Evolutionary conservation across 2,888 invertebrate species (phyloP), one percentile per base, ranked within the genome.

Genomic region (Bimastos eiseni): DNA sequence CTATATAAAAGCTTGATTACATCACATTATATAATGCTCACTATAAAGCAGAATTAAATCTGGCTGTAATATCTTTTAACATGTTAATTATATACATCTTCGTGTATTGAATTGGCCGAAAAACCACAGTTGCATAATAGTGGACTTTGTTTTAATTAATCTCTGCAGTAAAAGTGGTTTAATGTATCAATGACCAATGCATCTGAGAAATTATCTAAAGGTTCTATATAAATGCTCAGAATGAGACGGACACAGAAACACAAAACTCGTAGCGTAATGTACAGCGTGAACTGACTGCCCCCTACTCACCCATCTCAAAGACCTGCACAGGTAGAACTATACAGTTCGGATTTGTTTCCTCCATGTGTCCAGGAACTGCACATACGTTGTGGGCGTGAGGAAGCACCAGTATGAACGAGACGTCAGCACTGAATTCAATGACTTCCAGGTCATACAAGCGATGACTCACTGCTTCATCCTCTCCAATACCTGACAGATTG

Each of bases 341-440:
- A 90, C 98, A 96, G 94, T 98, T 98, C 13, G 97, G 97, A 0
- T 97, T 96, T 0, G 98, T 96, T 90, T 97, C 97, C 94, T 98
- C 98, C 90, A 97, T 96, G 93, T 94, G 98, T 97, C 41, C 98
- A 97, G 93, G 94, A n/a, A 94, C 93, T 0, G 97, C 97, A 94
- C 99, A 99, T 0, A 98, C 98, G 90, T 97, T 97, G 94, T 98
- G 98, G 0, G 97, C 97, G 0, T 98, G 97, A 0, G 99, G 99
- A 93, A 98, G 97, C 89, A 99, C 96, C 94, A 99, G 97, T 8
- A 99, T 96, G 93, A 99, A 97, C 90, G 98, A 97, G 88, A 99
- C 98, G 93, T 98, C 98, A 90, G 96, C 96, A 93, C 97, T 98
- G 44, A 99, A 96, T 95, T 99, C 98, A 92, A 99, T 97, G 83